phyloP scores from a whole-genome alignment of 2,797 vertebrate genomes.

The Sebastes aleutianus region DNA sequence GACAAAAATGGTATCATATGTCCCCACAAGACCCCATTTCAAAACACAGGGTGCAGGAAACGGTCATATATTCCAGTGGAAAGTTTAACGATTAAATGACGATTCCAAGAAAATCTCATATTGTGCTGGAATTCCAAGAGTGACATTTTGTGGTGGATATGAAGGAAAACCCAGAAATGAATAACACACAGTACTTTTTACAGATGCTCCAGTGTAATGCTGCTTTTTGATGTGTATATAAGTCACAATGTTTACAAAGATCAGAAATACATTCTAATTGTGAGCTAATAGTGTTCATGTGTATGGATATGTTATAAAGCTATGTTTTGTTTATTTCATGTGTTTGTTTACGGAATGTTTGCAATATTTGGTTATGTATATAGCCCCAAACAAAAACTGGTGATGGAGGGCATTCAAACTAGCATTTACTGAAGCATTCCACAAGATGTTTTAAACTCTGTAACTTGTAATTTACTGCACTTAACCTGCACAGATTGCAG shows the following conservation, averaged over 20 bases:
- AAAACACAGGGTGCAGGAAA: slow-evolving; percentile 37
- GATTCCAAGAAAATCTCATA: slow-evolving; percentile 42
- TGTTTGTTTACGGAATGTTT: slow-evolving; percentile 61
- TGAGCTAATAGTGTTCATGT: slow-evolving; percentile 70
- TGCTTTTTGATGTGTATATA: slow-evolving; percentile 77
- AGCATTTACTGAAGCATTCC: slow-evolving; percentile 46
- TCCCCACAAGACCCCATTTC: slow-evolving; percentile 15
- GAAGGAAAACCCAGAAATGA: slow-evolving; percentile 51
- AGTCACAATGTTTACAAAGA: slow-evolving; percentile 84
- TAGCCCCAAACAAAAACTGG: slow-evolving; percentile 54
- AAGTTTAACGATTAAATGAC: slow-evolving; percentile 45
- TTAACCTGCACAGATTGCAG: slow-evolving; percentile 29
- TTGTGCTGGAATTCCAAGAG: slow-evolving; percentile 40
- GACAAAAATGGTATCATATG: slow-evolving; percentile 6
- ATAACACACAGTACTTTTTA: slow-evolving; percentile 50
- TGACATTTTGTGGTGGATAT: slow-evolving; percentile 38
- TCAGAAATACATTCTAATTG: slow-evolving; percentile 68
- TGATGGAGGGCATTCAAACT: slow-evolving; percentile 42
- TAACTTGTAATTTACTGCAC: slow-evolving; percentile 9
- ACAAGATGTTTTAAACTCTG: slow-evolving; percentile 8
- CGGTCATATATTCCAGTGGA: slow-evolving; percentile 38
- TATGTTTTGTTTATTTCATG: slow-evolving; percentile 40
- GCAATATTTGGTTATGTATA: slow-evolving; percentile 60
- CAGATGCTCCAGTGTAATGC: slow-evolving; percentile 73
- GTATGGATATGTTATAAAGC: slow-evolving; percentile 61